phyloP scores from a whole-genome alignment of 2,113 vertebrate genomes.

The Ariopsis seemanni region DNA sequence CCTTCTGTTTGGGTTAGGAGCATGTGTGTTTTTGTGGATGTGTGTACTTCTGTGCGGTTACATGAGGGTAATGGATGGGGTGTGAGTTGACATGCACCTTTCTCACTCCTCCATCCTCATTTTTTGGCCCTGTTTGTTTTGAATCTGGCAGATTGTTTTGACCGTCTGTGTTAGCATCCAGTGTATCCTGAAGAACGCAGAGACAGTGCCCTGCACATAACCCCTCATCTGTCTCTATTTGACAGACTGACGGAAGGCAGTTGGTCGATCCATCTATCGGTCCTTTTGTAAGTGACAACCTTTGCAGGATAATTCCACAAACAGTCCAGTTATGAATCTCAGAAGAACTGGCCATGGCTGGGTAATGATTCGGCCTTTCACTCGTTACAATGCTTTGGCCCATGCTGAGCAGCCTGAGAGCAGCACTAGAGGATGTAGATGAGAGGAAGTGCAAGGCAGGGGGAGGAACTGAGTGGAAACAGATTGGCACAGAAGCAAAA shows the following conservation, averaged over 20 bases:
- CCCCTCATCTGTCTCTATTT: constrained; percentile 12
- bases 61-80: constrained; percentile 31
- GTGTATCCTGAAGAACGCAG: constrained; percentile 32
- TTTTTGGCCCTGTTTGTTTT: constrained; percentile 51
- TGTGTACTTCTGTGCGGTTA: constrained; percentile 33
- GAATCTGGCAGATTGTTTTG: constrained; percentile 49
- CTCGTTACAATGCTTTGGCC: constrained; percentile 3
- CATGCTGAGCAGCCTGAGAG: constrained; percentile 20
- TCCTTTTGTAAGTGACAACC: constrained; percentile 32
- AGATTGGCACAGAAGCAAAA: constrained; percentile 50
- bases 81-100: constrained; percentile 23
- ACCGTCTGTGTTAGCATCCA: constrained; percentile 37
- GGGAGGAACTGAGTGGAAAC: constrained; percentile 45
- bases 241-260: constrained; percentile 8
- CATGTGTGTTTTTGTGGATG: constrained; percentile 44
- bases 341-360: background rate
- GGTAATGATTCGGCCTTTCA: constrained; percentile 20
- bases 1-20: constrained; percentile 49
- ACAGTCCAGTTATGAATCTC: background rate
- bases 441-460: constrained; percentile 20
- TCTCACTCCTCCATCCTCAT: constrained; percentile 1
- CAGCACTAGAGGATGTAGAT: constrained; percentile 26
- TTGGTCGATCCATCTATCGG: background rate
- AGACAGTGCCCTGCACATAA: constrained; percentile 35
- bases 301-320: constrained; percentile 21